These are phyloP conservation scores for Busseola fusca DNA, from an alignment of 2,888 invertebrate species.

Conservation along the genomic window DNA sequence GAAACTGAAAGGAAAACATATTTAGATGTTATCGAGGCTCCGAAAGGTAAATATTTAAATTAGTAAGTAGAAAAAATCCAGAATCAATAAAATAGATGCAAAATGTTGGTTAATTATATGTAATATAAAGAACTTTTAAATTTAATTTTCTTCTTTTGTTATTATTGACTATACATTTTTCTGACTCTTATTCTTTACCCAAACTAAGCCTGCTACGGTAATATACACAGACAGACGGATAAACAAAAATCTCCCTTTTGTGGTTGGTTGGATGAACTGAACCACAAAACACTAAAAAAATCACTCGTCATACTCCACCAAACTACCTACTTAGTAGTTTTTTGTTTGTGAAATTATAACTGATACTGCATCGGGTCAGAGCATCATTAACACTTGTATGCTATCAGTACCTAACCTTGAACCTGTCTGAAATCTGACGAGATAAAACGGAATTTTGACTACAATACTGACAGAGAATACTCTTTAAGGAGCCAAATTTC, in stretches of 20 bases:
- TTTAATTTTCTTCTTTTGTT: too few relatives aligned
- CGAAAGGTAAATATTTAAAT: slow-evolving; percentile 60
- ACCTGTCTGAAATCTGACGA: background rate
- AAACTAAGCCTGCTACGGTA: background rate
- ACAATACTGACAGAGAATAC: background rate
- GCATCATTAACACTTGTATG: background rate
- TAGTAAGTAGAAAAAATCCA: background rate
- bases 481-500: background rate
- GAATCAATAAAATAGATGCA: background rate
- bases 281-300: background rate
- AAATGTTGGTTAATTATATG: background rate
- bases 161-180: too few relatives aligned
- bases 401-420: background rate
- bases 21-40: slow-evolving; percentile 61
- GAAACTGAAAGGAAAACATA: slow-evolving; percentile 52
- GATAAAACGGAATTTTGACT: background rate
- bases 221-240: background rate
- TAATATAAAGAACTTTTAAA: too few relatives aligned
- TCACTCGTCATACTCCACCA: background rate
- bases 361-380: background rate
- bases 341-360: slow-evolving; percentile 1
- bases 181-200: background rate
- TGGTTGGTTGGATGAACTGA: background rate
- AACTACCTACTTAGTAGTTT: background rate
- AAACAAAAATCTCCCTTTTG: background rate